Evolutionary conservation across 2,113 vertebrate species (phyloP).

Genomic region (Protobothrops flavoviridis): DNA sequence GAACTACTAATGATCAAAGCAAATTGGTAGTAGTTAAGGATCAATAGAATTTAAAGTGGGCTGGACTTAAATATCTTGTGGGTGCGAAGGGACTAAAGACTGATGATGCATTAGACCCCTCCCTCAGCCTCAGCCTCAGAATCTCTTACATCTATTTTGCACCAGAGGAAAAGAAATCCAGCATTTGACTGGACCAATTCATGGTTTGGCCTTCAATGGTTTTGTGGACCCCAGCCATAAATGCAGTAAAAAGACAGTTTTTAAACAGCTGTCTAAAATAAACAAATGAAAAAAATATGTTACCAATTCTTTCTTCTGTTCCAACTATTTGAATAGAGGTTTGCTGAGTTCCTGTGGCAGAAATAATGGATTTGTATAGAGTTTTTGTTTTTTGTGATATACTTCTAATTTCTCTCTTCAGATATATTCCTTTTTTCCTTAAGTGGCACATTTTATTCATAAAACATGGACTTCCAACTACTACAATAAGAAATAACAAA

Average conservation of each 20-base stretch:
- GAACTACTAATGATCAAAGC: neutral
- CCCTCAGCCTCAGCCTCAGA: neutral
- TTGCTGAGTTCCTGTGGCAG: neutral
- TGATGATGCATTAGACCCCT: neutral
- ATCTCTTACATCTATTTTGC: neutral
- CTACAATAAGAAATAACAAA: neutral
- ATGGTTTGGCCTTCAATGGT: neutral
- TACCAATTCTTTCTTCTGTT: conserved; percentile 29
- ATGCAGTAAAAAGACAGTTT: neutral
- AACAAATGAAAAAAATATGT: neutral
- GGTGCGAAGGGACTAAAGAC: neutral
- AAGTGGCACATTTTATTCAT: neutral
- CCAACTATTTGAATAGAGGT: conserved; percentile 17
- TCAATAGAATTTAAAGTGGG: neutral
- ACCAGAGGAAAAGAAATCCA: neutral
- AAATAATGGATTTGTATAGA: neutral
- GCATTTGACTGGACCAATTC: neutral
- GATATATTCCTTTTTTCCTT: neutral
- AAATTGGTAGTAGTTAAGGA: no score
- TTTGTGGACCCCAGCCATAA: neutral
- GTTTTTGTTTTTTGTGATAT: neutral
- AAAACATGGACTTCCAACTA: conserved; percentile 28
- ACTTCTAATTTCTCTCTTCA: neutral
- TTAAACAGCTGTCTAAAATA: neutral
- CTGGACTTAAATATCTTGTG: neutral